Evolutionary conservation across 37 sponge, comb jelly and placozoan species (phyloP).

Genomic region (Ephydatia muelleri): DNA sequence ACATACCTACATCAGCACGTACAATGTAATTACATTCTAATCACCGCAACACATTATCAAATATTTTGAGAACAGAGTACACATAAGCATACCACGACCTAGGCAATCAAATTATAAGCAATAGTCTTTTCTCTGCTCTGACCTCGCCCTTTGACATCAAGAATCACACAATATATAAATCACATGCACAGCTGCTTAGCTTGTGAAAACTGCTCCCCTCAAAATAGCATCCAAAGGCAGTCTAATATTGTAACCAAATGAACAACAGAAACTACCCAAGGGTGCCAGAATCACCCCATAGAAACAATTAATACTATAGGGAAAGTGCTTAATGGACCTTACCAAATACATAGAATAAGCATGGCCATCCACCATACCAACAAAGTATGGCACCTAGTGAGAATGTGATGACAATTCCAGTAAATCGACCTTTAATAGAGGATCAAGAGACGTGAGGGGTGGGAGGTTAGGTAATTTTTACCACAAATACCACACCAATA

Average conservation of each 20-base stretch:
- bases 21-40: too few relatives aligned
- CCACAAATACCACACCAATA: background rate
- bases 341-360: conserved; percentile 94
- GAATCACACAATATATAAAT: background rate
- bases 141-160: background rate
- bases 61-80: too few relatives aligned
- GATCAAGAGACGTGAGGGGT: background rate
- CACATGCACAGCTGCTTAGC: background rate
- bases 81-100: too few relatives aligned
- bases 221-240: too few relatives aligned
- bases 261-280: too few relatives aligned
- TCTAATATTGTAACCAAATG: too few relatives aligned
- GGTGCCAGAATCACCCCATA: too few relatives aligned
- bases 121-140: background rate
- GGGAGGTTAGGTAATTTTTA: background rate
- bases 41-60: too few relatives aligned
- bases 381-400: conserved; percentile 81
- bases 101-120: background rate
- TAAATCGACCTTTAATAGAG: conserved; percentile 57
- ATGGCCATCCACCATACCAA: conserved; percentile 89
- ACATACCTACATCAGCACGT: too few relatives aligned
- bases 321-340: conserved; percentile 23
- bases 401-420: conserved; percentile 85
- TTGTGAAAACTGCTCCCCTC: background rate
- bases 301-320: too few relatives aligned